Base-by-base conservation (phyloP, 2,113 vertebrate species). In the Eudorcas thomsonii region DNA sequence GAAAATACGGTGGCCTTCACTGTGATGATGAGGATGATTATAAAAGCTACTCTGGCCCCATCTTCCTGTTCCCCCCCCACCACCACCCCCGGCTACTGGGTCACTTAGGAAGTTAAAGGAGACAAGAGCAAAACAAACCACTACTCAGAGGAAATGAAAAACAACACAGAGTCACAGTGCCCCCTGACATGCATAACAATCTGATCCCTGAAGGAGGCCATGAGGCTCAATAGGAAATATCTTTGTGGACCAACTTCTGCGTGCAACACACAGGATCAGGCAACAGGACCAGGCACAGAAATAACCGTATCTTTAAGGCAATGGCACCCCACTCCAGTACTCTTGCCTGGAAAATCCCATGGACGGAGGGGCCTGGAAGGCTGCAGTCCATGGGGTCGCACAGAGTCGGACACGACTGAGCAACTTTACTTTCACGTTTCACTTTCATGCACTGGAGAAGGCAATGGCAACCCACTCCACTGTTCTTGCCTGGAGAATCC, bases 171-270 rank as follows among this genome's bases (percentile, higher is more conserved):
- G 52, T 50, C 83, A 23, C 55, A 55, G 81, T 7, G 59, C 62
- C 54, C 39, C 25, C 12, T 1, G 36, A 11, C 48, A n/a, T 1
- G 2, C 16, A 23, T 4, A 55, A 57, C 2, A 30, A 55, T 8
- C 67, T 85, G 26, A n/a, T 11, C 45, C 28, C 50, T 36, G 60
- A 83, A 71, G 33, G 17, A 33, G 5, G 43, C 26, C 33, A 10
- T 0, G 30, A 62, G 17, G 52, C 28, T 48, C 57, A 52, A 30
- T 19, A 55, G 28, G 82, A 60, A 67, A 52, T 81, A 55, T 62
- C 6, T 54, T 81, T 36, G 71, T 1, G 36, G 33, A 82, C 45
- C 48, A 67, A 39, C 30, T 92, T 78, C 74, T 81, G 82, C 26
- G 4, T 7, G 17, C 4, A 59, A 39, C 36, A 52, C 8, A 28